Base-by-base conservation (phyloP, 1,140 invertebrate species). In the Diprion similis region DNA sequence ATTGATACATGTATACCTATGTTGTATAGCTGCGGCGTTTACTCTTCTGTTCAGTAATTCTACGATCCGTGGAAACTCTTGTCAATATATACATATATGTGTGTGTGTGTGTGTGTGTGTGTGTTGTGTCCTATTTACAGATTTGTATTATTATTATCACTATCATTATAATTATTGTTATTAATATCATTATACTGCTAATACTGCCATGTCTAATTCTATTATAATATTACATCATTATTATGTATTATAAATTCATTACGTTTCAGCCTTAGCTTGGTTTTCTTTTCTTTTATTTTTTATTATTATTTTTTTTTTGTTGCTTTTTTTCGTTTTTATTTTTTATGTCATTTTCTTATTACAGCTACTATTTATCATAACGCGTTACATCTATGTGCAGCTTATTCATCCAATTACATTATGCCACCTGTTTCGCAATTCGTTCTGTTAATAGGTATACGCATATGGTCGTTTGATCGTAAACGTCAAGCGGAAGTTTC, bases 171-270 rank as follows among this genome's bases (percentile, higher is more conserved):
- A 37, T 37, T 37, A 37, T 37, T 37, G 24, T 37, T 37, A 37
- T 37, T 37, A 37, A 59, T 59, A 59, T 59, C 9, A 37, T 17
- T 9, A 59, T 59, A 59, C 51, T 17, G 6, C 51, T 59, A 59
- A 59, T 17, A 59, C 51, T 59, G 51, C 51, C 51, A 59, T 59
- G 51, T 17, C n/a, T 59, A 59, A 37, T 37, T 37, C 24, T 37
- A 37, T 37, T 37, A 37, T 37, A 37, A 37, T 37, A 37, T 37
- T 37, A 37, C 24, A 4, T 37, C 24, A 37, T 37, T 37, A 37
- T 37, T 37, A 59, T 59, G n/a, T 37, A 59, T 59, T 59, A 59
- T 59, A 59, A 59, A 19, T 68, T 68, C 18, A 68, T 68, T 68
- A 15, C 66, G 66, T 48, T 48, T 48, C 70, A 48, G 13, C 59